These are phyloP conservation scores for Oligia latruncula DNA, from an alignment of 2,888 invertebrate species.

Conservation along the genomic window DNA sequence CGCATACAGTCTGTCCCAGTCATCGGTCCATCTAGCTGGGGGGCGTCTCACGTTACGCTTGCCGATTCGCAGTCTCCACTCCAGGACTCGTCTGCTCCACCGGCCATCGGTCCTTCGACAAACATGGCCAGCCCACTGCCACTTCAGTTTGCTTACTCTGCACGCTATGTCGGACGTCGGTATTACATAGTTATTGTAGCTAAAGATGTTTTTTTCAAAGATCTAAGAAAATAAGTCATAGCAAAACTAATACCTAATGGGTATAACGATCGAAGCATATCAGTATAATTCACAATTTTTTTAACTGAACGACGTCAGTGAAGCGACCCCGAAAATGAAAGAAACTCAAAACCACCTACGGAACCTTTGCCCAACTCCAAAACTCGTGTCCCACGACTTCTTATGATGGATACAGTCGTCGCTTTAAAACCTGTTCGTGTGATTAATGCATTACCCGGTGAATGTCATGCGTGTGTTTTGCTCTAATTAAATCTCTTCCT, in stretches of 20 bases:
- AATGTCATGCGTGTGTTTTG: slow-evolving; percentile 79
- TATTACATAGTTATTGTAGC: neutral
- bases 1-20: neutral
- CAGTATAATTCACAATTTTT: neutral
- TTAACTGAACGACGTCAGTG: neutral
- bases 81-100: neutral
- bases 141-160: neutral
- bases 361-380: slow-evolving; percentile 43
- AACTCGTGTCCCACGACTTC: slow-evolving; percentile 26
- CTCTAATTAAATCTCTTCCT: slow-evolving; percentile 84
- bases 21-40: neutral
- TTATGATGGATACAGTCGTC: slow-evolving; percentile 76
- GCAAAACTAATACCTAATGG: too few relatives aligned
- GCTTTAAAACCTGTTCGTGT: slow-evolving; percentile 75
- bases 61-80: neutral
- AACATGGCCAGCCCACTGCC: neutral
- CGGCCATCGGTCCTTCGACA: neutral
- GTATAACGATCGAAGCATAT: neutral
- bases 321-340: neutral
- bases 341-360: slow-evolving; percentile 15
- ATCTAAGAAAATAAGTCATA: neutral
- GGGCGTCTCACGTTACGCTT: neutral
- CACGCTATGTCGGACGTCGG: neutral
- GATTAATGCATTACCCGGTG: slow-evolving; percentile 80
- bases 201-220: neutral